Evolutionary conservation across 2,888 invertebrate species (phyloP).

Genomic region (Phytoseiulus persimilis): DNA sequence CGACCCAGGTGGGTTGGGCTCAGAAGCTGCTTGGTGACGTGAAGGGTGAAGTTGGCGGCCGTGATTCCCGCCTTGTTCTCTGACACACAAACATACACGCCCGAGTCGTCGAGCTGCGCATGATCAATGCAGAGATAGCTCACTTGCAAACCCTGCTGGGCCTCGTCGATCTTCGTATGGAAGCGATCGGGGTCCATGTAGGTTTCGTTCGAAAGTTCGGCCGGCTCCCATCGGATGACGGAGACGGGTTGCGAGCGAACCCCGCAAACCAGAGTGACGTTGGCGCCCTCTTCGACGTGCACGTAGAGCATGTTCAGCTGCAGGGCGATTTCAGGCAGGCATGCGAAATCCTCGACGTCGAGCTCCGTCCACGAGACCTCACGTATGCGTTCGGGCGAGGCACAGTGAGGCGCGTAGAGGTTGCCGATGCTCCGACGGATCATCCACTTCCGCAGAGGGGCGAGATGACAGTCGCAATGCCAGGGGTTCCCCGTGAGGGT

Average conservation of each 20-base stretch:
- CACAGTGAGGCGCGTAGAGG: slow-evolving; percentile 67
- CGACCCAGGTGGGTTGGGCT: slow-evolving; percentile 49
- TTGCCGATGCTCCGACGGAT: slow-evolving; percentile 66
- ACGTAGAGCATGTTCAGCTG: slow-evolving; percentile 55
- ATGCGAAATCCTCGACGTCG: slow-evolving; percentile 72
- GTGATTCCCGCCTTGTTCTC: slow-evolving; percentile 79
- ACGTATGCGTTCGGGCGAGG: slow-evolving; percentile 64
- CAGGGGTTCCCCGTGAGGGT: slow-evolving; percentile 79
- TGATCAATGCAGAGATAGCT: slow-evolving; percentile 69
- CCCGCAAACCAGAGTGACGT: slow-evolving; percentile 70
- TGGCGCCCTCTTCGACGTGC: slow-evolving; percentile 70
- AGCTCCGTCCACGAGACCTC: slow-evolving; percentile 66
- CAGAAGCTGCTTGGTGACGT: slow-evolving; percentile 57
- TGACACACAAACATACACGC: slow-evolving; percentile 78
- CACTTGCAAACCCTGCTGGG: slow-evolving; percentile 59
- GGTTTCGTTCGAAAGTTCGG: slow-evolving; percentile 55
- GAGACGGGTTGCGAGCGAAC: slow-evolving; percentile 73
- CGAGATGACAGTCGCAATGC: slow-evolving; percentile 74
- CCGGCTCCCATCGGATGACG: slow-evolving; percentile 76
- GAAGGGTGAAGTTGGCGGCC: slow-evolving; percentile 78
- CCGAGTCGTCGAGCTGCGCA: slow-evolving; percentile 71
- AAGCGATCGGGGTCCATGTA: slow-evolving; percentile 40
- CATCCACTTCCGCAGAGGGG: slow-evolving; percentile 73
- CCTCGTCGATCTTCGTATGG: slow-evolving; percentile 39
- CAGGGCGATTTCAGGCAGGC: slow-evolving; percentile 63